phyloP scores from a whole-genome alignment of 2,888 invertebrate species.

The Odontocolon sp. region DNA sequence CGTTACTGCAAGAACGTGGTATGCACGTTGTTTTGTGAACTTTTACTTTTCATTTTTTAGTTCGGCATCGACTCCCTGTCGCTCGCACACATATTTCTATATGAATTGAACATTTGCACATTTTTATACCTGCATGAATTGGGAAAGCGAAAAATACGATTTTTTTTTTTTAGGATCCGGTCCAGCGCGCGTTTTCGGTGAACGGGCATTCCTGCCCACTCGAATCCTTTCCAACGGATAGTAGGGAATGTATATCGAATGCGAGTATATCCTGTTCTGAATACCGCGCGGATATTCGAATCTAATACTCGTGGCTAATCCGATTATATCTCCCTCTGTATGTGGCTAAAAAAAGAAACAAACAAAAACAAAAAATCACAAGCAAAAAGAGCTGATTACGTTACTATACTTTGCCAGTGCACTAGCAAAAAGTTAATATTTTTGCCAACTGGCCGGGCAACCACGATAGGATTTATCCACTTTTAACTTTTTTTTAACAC shows the following conservation, averaged over 20 bases:
- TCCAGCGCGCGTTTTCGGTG: conserved; percentile 21
- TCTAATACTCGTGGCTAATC: conserved; percentile 47
- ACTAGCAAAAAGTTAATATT: background rate
- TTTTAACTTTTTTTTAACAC: no score
- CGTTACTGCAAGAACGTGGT: conserved; percentile 25
- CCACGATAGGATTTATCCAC: no score
- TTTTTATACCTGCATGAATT: conserved; percentile 4
- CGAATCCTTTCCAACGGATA: conserved; percentile 36
- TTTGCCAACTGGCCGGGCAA: no score
- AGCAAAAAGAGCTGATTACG: conserved; percentile 10
- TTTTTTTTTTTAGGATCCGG: background rate
- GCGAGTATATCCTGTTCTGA: conserved; percentile 15
- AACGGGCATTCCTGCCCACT: conserved; percentile 15
- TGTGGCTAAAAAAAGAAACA: background rate
- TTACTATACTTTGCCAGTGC: background rate
- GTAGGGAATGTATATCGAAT: conserved; percentile 14
- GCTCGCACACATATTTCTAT: background rate
- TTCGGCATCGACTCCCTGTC: conserved; percentile 28
- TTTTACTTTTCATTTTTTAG: conserved; percentile 51
- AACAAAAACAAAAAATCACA: background rate
- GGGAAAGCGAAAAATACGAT: conserved; percentile 10
- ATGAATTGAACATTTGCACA: background rate
- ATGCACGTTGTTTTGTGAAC: conserved; percentile 28
- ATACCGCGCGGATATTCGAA: conserved; percentile 45
- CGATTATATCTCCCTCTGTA: conserved; percentile 26